A percentile compares a stretch with the other conserved stretches of the same genome.
phyloP scores from a whole-genome alignment of 2,797 vertebrate species.

The Jordanella pulchra region DNA sequence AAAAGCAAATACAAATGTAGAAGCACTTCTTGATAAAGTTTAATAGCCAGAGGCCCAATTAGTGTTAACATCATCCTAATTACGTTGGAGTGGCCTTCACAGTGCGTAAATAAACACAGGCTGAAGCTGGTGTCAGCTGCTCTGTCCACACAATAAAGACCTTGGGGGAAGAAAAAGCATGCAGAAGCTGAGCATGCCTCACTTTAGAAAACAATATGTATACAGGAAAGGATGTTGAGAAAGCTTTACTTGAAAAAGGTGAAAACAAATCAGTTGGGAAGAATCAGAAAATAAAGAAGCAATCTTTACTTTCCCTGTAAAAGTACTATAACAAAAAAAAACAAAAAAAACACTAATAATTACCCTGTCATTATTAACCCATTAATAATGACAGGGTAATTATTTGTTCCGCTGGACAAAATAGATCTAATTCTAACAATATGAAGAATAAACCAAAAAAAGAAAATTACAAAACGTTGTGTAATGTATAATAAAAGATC shows the following conservation, averaged over 20 bases:
- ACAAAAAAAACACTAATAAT: too few relatives aligned
- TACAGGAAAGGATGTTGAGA: neutral
- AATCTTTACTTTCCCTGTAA: neutral
- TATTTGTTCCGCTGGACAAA: too few relatives aligned
- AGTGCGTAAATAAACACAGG: slow-evolving; percentile 51
- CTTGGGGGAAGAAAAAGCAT: slow-evolving; percentile 39
- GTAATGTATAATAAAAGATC: too few relatives aligned
- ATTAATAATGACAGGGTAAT: too few relatives aligned
- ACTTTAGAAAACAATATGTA: neutral
- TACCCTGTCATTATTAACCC: too few relatives aligned
- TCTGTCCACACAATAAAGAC: slow-evolving; percentile 39
- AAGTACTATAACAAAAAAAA: too few relatives aligned
- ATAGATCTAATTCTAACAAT: too few relatives aligned
- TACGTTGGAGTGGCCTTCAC: slow-evolving; percentile 49
- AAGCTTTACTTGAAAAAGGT: neutral
- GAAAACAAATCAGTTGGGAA: neutral
- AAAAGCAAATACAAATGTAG: slow-evolving; percentile 11
- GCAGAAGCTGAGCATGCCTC: neutral
- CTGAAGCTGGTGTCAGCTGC: slow-evolving; percentile 24
- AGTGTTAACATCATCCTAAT: slow-evolving; percentile 66
- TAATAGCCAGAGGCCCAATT: slow-evolving; percentile 54
- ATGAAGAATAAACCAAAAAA: too few relatives aligned
- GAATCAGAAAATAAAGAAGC: neutral
- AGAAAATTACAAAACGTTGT: too few relatives aligned
- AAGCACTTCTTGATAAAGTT: slow-evolving; percentile 43